Evolutionary conservation across 2,113 vertebrate genomes (phyloP).

Genomic region (Corvus cornix): DNA sequence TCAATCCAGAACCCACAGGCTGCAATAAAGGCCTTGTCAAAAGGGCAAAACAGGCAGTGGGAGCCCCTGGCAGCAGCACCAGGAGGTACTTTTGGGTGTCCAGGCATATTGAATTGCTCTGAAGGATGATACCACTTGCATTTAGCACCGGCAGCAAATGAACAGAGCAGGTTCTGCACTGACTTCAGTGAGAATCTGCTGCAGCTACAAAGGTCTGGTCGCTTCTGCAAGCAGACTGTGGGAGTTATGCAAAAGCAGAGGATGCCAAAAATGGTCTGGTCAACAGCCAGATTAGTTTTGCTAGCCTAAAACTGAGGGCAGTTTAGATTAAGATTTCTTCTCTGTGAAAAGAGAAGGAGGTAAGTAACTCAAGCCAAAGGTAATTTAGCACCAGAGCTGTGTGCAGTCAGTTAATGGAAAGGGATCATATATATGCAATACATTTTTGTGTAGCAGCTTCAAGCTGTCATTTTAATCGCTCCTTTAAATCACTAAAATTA

Average conservation of each 20-base stretch:
- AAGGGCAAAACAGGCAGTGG: not conserved
- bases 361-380: not conserved
- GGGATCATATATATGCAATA: not conserved
- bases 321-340: not conserved
- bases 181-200: not conserved
- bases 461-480: not conserved
- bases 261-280: not conserved
- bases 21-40: not conserved
- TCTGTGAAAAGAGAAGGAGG: not conserved
- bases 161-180: not conserved
- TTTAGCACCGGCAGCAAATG: not conserved
- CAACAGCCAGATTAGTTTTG: not conserved
- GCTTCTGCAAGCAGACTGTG: not conserved
- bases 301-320: not conserved
- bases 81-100: not conserved
- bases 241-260: not conserved
- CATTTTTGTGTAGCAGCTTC: not conserved
- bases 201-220: not conserved
- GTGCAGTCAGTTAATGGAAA: not conserved
- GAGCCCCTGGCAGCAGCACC: accelerated
- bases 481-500: not conserved
- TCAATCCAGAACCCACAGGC: not conserved
- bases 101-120: not conserved
- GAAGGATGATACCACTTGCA: not conserved
- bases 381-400: not conserved